Base-by-base conservation (phyloP, 1,140 invertebrate species). In the Coelopa frigida region DNA sequence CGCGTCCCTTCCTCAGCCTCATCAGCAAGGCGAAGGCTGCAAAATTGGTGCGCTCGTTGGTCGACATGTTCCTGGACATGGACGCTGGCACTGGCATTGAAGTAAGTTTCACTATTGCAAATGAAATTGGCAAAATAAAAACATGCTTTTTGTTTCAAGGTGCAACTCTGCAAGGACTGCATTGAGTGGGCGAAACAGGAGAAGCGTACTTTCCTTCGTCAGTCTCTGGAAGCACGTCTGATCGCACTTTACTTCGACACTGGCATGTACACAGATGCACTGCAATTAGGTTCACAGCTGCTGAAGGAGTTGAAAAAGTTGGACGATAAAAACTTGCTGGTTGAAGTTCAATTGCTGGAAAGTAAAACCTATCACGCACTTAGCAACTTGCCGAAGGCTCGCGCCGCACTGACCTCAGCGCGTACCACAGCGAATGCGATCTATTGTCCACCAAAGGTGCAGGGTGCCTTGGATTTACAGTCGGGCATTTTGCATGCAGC, bases 171-270 rank as follows among this genome's bases (percentile, higher is more conserved):
- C 67, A 87, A 94, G 74, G 95, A 99, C 74, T 98, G 94, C 73
- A 99, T 99, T 75, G 89, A 96, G 75, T 99, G 96, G 96, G 94
- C 97, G 15, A 95, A 96, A 70, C 85, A 94, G 69, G 95, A 99
- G 67, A 88, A 93, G 49, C 81, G 96, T 53, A 98, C 92, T 15
- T 99, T 98, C 72, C 74, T 99, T 18, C 77, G 97, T 58, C 97
- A 99, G 72, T 92, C 92, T 7, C 72, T 99, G 51, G 94, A 99
- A 72, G 86, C 92, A 1, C 76, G 94, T 58, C 75, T 98, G 17
- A 86, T 98, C 60, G 89, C 93, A 8, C 75, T 98, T 11, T 97
- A 94, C 69, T 96, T 92, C 71, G 94, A 97, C 64, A 95, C 89
- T 29, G 82, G 84, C 53, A 86, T 89, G 81, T 94, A 85, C 65